Percentiles rank a stretch among this genome's conserved stretches.
phyloP scores from a whole-genome alignment of 2,113 vertebrate species.

The Zapus hudsonius region DNA sequence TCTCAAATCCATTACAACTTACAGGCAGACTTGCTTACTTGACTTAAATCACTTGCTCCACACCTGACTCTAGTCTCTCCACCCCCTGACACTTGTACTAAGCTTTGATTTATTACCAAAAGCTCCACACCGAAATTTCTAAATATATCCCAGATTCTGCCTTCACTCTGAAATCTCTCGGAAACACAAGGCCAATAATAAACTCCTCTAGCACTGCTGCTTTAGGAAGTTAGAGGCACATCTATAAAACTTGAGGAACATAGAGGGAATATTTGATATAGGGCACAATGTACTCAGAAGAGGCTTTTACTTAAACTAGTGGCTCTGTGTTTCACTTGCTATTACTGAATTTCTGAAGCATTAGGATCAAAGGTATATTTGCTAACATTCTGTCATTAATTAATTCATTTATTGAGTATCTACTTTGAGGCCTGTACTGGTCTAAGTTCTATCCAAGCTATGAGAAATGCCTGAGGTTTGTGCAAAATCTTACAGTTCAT shows the following conservation, averaged over 20 bases:
- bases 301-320: constrained; percentile 30
- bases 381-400: neutral
- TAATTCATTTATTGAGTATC: constrained; percentile 17
- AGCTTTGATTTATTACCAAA: constrained; percentile 72
- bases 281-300: neutral
- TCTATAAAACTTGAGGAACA: constrained; percentile 27
- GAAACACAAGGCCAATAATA: constrained; percentile 48
- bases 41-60: constrained; percentile 52
- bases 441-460: neutral
- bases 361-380: constrained; percentile 4
- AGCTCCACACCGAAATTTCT: constrained; percentile 52
- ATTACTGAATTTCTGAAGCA: constrained; percentile 19
- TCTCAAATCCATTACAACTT: constrained; percentile 52
- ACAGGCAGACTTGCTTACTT: constrained; percentile 62
- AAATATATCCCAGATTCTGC: neutral
- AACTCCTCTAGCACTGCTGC: neutral
- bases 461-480: neutral
- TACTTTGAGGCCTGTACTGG: neutral
- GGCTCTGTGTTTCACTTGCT: neutral
- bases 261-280: neutral
- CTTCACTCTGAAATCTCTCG: constrained; percentile 30
- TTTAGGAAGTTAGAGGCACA: constrained; percentile 18
- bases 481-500: neutral
- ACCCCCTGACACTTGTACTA: constrained; percentile 50
- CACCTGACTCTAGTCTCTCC: constrained; percentile 45